Percentiles rank a stretch among this genome's conserved stretches.
Evolutionary conservation across 2,888 invertebrate species (phyloP).

Genomic region (Acanthosepion pharaonis): DNA sequence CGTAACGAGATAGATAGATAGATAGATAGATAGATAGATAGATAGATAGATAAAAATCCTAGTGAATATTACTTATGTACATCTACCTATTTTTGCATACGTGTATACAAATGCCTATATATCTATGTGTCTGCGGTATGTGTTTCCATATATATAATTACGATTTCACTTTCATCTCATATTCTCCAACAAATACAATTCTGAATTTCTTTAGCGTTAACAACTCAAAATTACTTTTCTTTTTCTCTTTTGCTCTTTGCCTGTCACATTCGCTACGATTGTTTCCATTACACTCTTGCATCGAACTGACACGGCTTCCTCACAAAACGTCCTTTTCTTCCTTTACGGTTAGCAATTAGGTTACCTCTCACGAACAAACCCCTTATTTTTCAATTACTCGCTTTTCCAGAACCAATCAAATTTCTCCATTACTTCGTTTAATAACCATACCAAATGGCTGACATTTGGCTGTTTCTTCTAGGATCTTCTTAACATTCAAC

Average conservation of each 20-base stretch:
- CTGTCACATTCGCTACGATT: not conserved
- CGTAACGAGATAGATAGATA: no score
- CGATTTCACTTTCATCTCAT: no score
- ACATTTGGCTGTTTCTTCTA: not conserved
- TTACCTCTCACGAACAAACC: not conserved
- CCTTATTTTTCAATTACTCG: not conserved
- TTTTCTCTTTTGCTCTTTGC: not conserved
- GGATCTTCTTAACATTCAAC: not conserved
- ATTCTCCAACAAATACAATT: not conserved
- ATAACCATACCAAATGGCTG: not conserved
- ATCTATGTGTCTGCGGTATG: accelerated
- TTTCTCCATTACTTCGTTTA: conserved; percentile 33
- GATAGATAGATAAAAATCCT: no score
- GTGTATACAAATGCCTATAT: not conserved
- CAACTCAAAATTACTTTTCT: not conserved
- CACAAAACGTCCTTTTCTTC: not conserved
- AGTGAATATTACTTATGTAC: not conserved
- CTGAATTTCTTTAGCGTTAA: not conserved
- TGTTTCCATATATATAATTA: not conserved
- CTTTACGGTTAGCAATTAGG: not conserved
- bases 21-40: no score
- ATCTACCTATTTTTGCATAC: not conserved
- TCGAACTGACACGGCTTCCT: not conserved
- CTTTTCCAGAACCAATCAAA: not conserved
- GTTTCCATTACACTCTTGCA: no score